These are phyloP conservation scores for Amiota mariae DNA, from an alignment of 2,888 invertebrate genomes.

Conservation along the genomic window DNA sequence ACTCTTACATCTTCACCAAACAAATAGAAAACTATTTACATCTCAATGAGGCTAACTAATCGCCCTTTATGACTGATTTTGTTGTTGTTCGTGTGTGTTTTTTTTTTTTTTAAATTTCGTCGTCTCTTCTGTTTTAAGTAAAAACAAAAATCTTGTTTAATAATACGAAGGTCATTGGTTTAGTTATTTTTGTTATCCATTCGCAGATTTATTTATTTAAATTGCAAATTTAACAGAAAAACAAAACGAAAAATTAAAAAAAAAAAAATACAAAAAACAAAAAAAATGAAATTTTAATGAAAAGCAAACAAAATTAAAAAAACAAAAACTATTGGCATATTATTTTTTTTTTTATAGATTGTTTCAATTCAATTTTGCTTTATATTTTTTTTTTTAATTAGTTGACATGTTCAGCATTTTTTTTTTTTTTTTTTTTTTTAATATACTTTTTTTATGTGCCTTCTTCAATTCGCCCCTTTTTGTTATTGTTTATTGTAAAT, in stretches of 20 bases:
- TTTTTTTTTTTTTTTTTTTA: not conserved
- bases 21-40: too few relatives aligned
- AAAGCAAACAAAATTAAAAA: conserved; percentile 35
- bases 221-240: conserved; percentile 50
- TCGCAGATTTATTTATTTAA: conserved; percentile 50
- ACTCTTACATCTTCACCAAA: too few relatives aligned
- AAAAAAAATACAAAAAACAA: conserved; percentile 38
- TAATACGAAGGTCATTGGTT: conserved; percentile 43
- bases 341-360: not conserved
- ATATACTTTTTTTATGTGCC: not conserved
- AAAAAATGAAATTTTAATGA: conserved; percentile 5
- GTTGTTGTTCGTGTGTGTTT: too few relatives aligned
- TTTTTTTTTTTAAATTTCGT: too few relatives aligned
- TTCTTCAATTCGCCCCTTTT: too few relatives aligned
- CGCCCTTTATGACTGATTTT: too few relatives aligned
- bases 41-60: too few relatives aligned
- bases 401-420: conserved; percentile 5
- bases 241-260: conserved; percentile 37
- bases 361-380: not conserved
- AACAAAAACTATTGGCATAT: conserved; percentile 41
- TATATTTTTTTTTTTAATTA: not conserved
- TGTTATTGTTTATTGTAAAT: too few relatives aligned
- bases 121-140: too few relatives aligned
- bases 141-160: too few relatives aligned
- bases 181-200: conserved; percentile 26